Evolutionary conservation across 2,113 vertebrate genomes (phyloP).

Genomic region (Chelonoidis abingdonii): DNA sequence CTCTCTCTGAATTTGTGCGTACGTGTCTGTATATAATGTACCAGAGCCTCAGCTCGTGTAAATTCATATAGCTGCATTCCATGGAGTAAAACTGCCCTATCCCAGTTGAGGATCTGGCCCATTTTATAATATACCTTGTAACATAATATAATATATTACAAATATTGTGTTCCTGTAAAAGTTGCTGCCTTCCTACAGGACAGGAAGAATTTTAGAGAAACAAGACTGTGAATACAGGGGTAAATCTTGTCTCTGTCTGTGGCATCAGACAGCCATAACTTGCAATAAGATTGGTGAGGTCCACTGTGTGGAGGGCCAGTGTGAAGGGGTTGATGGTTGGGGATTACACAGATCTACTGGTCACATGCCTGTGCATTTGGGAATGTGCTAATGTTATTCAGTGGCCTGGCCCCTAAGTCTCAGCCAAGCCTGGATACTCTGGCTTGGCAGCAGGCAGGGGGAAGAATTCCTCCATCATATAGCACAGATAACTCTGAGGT

Average conservation of each 20-base stretch:
- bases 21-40: not conserved
- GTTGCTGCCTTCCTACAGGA: not conserved
- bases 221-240: not conserved
- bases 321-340: not conserved
- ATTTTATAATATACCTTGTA: not conserved
- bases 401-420: not conserved
- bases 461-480: not conserved
- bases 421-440: not conserved
- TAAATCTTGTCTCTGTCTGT: not conserved
- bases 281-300: not conserved
- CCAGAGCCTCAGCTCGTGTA: not conserved
- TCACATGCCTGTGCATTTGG: not conserved
- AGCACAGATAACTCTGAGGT: not conserved
- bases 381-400: not conserved
- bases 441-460: not conserved
- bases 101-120: not conserved
- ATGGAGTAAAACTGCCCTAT: not conserved
- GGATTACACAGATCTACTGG: not conserved
- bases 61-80: not conserved
- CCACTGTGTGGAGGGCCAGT: not conserved
- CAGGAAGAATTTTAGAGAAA: not conserved
- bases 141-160: not conserved
- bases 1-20: not conserved
- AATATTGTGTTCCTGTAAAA: not conserved
- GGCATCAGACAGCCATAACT: accelerated